Percentiles rank a stretch among this genome's conserved stretches.
Evolutionary conservation across 2,888 invertebrate genomes (phyloP).

Genomic region (Drosophila formosana): DNA sequence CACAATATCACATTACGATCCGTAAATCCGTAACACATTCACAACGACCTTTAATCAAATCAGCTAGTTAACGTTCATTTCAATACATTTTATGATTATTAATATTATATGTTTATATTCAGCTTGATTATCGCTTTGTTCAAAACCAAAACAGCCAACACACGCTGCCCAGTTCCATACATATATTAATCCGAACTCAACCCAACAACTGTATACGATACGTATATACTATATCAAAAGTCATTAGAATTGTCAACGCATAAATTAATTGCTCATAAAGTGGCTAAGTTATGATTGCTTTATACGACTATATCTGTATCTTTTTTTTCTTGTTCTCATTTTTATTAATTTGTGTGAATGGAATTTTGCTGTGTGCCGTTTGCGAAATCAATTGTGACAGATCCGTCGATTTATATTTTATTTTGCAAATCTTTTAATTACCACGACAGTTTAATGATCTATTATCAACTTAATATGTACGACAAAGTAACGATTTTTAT

Average conservation of each 20-base stretch:
- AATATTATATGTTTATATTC: constrained; percentile 72
- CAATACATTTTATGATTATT: constrained; percentile 78
- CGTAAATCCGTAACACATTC: constrained; percentile 33
- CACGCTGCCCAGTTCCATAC: constrained; percentile 42
- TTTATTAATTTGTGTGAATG: constrained; percentile 54
- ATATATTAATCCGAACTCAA: constrained; percentile 40
- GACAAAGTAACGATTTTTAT: neutral
- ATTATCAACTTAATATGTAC: constrained; percentile 22
- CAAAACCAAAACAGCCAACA: constrained; percentile 47
- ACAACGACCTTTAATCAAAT: constrained; percentile 70
- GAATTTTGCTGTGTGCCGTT: constrained; percentile 42
- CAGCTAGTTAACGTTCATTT: constrained; percentile 75
- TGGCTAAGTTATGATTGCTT: constrained; percentile 74
- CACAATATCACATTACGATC: constrained; percentile 74
- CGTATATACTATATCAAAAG: constrained; percentile 57
- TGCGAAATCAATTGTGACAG: constrained; percentile 48
- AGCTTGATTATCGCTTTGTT: constrained; percentile 76
- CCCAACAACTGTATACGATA: constrained; percentile 23
- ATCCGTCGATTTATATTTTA: constrained; percentile 32
- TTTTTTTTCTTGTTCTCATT: constrained; percentile 35
- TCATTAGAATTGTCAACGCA: constrained; percentile 84
- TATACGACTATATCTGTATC: constrained; percentile 53
- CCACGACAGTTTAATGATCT: constrained; percentile 41
- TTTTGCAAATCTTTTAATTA: constrained; percentile 37
- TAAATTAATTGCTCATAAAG: constrained; percentile 84